These are phyloP conservation scores for Euclidia mi DNA, from an alignment of 2,888 invertebrate genomes.

Conservation along the genomic window DNA sequence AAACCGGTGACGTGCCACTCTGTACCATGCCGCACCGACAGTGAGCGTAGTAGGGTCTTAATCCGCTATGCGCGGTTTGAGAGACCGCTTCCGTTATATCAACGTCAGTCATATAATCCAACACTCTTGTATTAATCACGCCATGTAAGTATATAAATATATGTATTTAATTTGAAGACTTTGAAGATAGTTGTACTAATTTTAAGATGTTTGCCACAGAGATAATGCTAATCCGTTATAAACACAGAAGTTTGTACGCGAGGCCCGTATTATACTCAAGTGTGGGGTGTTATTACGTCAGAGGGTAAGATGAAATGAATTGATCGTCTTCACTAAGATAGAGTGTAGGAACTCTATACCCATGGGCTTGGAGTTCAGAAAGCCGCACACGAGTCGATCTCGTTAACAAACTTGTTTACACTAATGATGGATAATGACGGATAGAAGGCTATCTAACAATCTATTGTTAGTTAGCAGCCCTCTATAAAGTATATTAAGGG, in stretches of 20 bases:
- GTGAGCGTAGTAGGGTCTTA: too few relatives aligned
- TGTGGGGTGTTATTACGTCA: constrained; percentile 60
- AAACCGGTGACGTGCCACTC: too few relatives aligned
- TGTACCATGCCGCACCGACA: too few relatives aligned
- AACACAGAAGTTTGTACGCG: constrained; percentile 1
- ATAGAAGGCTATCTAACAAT: constrained; percentile 62
- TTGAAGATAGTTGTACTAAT: background rate
- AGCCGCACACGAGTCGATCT: constrained; percentile 63
- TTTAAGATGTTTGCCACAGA: background rate
- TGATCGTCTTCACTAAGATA: constrained; percentile 75
- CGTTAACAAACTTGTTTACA: constrained; percentile 76
- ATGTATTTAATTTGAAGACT: too few relatives aligned
- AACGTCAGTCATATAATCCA: too few relatives aligned
- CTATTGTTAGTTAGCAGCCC: constrained; percentile 24
- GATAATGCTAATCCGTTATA: background rate
- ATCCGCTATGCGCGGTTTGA: too few relatives aligned
- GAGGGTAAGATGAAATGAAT: constrained; percentile 78
- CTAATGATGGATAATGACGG: constrained; percentile 78
- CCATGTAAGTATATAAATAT: too few relatives aligned
- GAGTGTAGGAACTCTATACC: constrained; percentile 79
- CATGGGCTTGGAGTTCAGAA: constrained; percentile 66
- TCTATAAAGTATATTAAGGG: too few relatives aligned
- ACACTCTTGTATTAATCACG: too few relatives aligned
- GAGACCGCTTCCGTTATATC: too few relatives aligned
- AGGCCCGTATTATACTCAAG: constrained; percentile 30